Percentiles rank a stretch among this genome's conserved stretches.
Evolutionary conservation across 2,888 invertebrate species (phyloP).

Genomic region (Drosophila macrospina): DNA sequence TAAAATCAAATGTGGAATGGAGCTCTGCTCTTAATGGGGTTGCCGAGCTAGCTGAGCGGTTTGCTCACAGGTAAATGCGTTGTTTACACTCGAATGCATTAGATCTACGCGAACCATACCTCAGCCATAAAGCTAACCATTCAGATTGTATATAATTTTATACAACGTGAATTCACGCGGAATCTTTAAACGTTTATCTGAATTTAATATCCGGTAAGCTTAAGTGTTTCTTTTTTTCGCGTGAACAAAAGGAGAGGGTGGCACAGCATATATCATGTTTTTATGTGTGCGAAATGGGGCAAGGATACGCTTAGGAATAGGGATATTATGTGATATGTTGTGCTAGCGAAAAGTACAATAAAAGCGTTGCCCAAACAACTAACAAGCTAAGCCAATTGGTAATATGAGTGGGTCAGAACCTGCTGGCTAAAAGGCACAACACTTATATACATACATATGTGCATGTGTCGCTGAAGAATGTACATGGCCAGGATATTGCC

Average conservation of each 20-base stretch:
- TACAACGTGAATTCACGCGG: constrained; percentile 35
- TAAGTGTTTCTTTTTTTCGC: constrained; percentile 16
- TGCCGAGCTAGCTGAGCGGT: neutral
- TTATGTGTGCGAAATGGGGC: constrained; percentile 17
- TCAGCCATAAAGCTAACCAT: neutral
- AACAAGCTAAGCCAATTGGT: constrained; percentile 34
- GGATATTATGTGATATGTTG: constrained; percentile 19
- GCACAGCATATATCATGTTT: constrained; percentile 33
- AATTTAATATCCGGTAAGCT: constrained; percentile 47
- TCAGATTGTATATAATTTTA: constrained; percentile 5
- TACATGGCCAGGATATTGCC: constrained; percentile 44
- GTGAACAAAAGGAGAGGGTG: neutral
- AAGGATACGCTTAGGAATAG: constrained; percentile 16
- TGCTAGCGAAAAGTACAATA: constrained; percentile 16
- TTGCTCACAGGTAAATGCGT: constrained; percentile 33
- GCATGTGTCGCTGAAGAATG: constrained; percentile 31
- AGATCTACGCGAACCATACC: constrained; percentile 23
- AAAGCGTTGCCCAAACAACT: constrained; percentile 6
- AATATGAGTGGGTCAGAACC: constrained; percentile 34
- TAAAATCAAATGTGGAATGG: neutral
- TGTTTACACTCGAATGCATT: constrained; percentile 44
- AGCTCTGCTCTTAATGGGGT: constrained; percentile 13
- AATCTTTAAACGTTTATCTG: constrained; percentile 44
- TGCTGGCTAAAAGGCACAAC: constrained; percentile 19
- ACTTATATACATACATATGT: constrained; percentile 11